Percentiles rank a stretch among this genome's conserved stretches.
phyloP scores from a whole-genome alignment of 2,888 invertebrate genomes.

The Tricholauxania praeusta region DNA sequence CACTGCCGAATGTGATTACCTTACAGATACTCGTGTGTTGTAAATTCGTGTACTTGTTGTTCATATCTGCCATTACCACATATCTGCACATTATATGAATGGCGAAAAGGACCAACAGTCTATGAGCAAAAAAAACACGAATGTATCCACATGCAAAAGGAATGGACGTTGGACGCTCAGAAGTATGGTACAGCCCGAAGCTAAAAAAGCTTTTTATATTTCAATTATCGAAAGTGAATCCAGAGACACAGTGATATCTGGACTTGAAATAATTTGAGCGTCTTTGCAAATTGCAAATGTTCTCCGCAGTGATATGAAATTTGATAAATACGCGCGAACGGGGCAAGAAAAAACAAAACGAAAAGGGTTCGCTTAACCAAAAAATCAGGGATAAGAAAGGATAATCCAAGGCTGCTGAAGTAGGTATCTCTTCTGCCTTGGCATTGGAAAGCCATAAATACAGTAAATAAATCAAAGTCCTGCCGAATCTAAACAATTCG shows the following conservation, averaged over 20 bases:
- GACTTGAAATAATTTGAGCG: not conserved
- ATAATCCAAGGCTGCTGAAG: constrained; percentile 63
- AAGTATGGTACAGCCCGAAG: constrained; percentile 13
- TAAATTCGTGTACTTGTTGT: not conserved
- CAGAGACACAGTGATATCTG: not conserved
- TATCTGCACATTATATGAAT: not conserved
- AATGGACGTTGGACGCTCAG: constrained; percentile 21
- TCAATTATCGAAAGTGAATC: constrained; percentile 4
- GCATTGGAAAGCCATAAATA: constrained; percentile 62
- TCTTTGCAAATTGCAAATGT: not conserved
- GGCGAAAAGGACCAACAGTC: constrained; percentile 8
- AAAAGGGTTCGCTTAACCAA: constrained; percentile 63
- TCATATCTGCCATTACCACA: not conserved
- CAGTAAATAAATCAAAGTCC: constrained; percentile 68
- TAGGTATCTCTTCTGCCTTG: constrained; percentile 48
- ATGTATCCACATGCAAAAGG: not conserved
- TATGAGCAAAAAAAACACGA: constrained; percentile 25
- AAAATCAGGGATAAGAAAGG: constrained; percentile 66
- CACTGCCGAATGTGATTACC: constrained; percentile 61
- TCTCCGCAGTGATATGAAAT: not conserved
- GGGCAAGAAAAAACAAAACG: constrained; percentile 28
- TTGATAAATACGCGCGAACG: too few relatives aligned
- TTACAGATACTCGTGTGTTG: constrained; percentile 54
- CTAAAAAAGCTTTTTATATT: not conserved
- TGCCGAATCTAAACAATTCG: constrained; percentile 66